phyloP scores from a whole-genome alignment of 2,113 vertebrate species.

The Zosterops borbonicus region DNA sequence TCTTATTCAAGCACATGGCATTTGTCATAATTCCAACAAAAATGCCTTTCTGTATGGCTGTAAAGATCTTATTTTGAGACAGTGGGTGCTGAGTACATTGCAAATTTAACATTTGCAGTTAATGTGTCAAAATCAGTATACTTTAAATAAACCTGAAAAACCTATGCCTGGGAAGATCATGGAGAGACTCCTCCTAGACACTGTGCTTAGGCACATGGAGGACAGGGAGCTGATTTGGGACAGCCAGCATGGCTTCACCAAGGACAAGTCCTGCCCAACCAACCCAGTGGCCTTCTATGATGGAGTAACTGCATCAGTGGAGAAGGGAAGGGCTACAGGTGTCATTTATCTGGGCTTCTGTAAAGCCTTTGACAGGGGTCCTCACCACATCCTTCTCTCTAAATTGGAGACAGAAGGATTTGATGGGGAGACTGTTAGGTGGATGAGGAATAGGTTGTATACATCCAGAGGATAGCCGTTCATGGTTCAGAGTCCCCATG shows the following conservation, averaged over 20 bases:
- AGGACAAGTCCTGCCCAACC: not conserved
- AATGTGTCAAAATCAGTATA: not conserved
- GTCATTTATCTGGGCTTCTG: not conserved
- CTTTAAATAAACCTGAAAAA: fast-evolving
- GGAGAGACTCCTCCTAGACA: not conserved
- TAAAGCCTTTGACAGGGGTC: not conserved
- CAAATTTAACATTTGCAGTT: not conserved
- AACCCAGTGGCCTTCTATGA: not conserved
- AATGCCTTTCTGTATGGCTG: not conserved
- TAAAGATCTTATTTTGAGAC: not conserved
- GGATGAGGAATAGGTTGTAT: not conserved
- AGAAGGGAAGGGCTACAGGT: not conserved
- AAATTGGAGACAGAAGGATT: not conserved
- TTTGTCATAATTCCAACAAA: not conserved
- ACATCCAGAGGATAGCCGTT: not conserved
- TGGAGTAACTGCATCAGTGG: too few relatives aligned
- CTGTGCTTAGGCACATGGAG: not conserved
- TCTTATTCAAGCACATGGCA: not conserved
- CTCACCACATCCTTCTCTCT: not conserved
- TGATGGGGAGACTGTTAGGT: fast-evolving
- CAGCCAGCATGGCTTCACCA: not conserved
- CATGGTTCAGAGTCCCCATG: not conserved
- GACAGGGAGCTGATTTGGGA: not conserved
- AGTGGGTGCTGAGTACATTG: not conserved
- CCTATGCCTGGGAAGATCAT: not conserved